Base-by-base conservation (phyloP, 2,113 vertebrate genomes). In the Furnarius figulus region DNA sequence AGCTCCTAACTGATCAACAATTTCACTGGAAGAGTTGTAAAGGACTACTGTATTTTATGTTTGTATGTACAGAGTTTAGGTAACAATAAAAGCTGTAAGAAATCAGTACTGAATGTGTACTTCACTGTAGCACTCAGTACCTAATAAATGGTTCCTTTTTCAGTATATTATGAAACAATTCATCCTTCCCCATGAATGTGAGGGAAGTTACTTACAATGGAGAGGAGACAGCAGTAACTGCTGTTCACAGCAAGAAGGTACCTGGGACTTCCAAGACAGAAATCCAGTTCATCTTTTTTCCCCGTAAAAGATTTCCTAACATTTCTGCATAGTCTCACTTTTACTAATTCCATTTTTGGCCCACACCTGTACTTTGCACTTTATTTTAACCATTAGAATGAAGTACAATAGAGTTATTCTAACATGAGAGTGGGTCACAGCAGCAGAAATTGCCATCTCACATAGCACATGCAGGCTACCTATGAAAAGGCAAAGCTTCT, bases 361-460 rank as follows among this genome's bases (percentile, higher is more conserved):
- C 37, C 52, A 31, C 24, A 50, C 10, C 7, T 55, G 46, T 68
- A n/a, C 40, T 83, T 80, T 76, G 40, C 2, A 2, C 37, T 62
- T 63, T 37, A 40, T 85, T 94, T 72, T 82, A 46, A 50, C 39
- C 10, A 1, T 18, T 77, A 31, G 40, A 70, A 84, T 77, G 53
- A 82, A 83, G 33, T 9, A 14, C 65, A 77, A 28, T 18, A 40
- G 39, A 44, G 44, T 77, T 92, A 61, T 74, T 46, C 65, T 23
- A 37, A 25, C 33, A 59, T 18, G 10, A 71, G 37, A 92, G 74
- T 13, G n/a, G 58, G n/a, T 66, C 47, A 63, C 58, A 81, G 70
- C 61, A 91, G 72, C 52, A 91, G 73, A 86, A 96, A 92, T 14
- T 83, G 88, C 61, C 39, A 62, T 77, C 79, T 92, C 89, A 77